phyloP scores from a whole-genome alignment of 2,113 vertebrate genomes.

The Periophthalmodon schlosseri region DNA sequence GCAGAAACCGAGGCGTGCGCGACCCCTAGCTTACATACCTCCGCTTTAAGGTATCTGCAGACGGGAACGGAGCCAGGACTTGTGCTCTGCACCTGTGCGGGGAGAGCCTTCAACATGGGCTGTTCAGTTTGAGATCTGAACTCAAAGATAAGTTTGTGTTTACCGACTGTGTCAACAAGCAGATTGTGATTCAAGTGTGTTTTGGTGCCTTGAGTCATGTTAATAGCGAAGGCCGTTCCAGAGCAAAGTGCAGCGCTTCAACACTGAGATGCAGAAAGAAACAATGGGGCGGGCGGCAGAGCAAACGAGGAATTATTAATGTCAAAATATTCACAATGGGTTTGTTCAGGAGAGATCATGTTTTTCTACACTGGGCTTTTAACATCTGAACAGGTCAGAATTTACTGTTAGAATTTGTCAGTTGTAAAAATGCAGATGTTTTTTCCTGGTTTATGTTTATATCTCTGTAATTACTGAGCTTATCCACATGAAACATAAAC shows the following conservation, averaged over 20 bases:
- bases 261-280: not conserved
- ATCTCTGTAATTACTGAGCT: no score
- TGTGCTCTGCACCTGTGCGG: constrained; percentile 63
- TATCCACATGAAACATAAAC: no score
- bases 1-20: no score
- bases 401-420: no score
- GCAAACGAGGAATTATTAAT: no score
- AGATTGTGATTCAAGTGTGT: constrained; percentile 35
- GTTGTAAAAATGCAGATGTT: no score
- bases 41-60: constrained; percentile 47
- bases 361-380: no score
- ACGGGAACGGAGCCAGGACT: constrained; percentile 64
- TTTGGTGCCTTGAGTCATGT: not conserved
- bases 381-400: no score
- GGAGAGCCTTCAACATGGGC: constrained; percentile 44
- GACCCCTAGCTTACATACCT: no score
- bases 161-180: constrained; percentile 48
- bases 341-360: no score
- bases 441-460: no score
- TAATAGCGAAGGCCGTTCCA: not conserved
- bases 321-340: no score
- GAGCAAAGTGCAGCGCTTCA: not conserved
- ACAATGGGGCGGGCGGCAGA: not conserved
- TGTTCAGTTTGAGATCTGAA: constrained; percentile 55
- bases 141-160: constrained; percentile 61